Base-by-base conservation (phyloP, 2,113 vertebrate genomes). In the Trematocara nigrifrons region DNA sequence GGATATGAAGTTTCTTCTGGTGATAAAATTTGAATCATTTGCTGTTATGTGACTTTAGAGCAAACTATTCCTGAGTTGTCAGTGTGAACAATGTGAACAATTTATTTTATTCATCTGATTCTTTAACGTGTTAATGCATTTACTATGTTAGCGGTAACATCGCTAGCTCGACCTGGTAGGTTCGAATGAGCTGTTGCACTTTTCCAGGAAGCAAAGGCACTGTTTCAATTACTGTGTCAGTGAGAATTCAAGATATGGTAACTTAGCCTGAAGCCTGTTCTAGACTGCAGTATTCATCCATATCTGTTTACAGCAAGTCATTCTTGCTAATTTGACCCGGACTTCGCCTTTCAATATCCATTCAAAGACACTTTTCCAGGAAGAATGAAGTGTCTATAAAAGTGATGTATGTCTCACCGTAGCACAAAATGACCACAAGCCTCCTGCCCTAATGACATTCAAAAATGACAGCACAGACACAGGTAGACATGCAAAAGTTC, bases 361-460 rank as follows among this genome's bases (percentile, higher is more conserved):
- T 89, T 89, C 80, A 76, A 53, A 88, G 76, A 82, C 79, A 71
- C 87, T 85, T 91, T 81, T 84, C 47, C 84, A 86, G 64, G 40
- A 85, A 54, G 79, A 80, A 83, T 77, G 42, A 86, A 89, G 54
- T 74, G 71, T 92, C 92, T 92, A 94, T 94, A 92, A 94, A 94
- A 91, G 84, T 94, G 92, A 95, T 89, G 84, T 49, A 94, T 92
- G 89, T 88, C 89, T 56, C 49, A 40, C 83, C 57, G 83, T 84
- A 86, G 84, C 84, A 77, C 79, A 56, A 80, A 92, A 90, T 40
- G 79, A 89, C 87, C 91, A 84, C 71, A 7, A 80, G 81, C 89
- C 89, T 82, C 80, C 74, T 74, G 88, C 90, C 89, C 87, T 74
- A 51, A 81, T 94, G 91, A 89, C 94, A 92, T 93, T 93, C 92